Base-by-base conservation (phyloP, 2,888 invertebrate genomes). In the Nemotelus nigrinus region DNA sequence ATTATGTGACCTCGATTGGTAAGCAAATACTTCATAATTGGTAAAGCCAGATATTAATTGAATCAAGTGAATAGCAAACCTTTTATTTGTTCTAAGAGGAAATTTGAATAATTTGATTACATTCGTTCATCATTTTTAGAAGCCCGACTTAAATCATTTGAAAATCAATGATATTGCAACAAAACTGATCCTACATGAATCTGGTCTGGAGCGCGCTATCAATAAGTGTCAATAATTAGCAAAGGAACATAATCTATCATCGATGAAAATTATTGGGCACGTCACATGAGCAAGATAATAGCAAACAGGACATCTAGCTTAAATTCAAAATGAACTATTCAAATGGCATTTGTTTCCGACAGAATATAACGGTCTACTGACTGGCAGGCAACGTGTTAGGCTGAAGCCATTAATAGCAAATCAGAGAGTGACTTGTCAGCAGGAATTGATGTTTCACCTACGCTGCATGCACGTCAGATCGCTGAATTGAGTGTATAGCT, bases 361-460 rank as follows among this genome's bases (percentile, higher is more conserved):
- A 3, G 43, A 55, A 10, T 71, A 39, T 44, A 47, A 65, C 41
- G 65, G 39, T 55, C 55, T n/a, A 39, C 70, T 53, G 70, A 43
- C 53, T 70, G 70, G 70, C 70, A 70, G 70, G 53, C 55, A 70
- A 70, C 70, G 74, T 74, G 74, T 60, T 74, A 76, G 65, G 65
- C 65, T 55, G 64, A 76, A 65, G 65, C 68, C 76, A 77, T 77
- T 77, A 77, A 77, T 77, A 57, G 76, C 68, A 67, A 77, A 77
- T 77, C 76, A 77, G 57, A 68, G 76, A 58, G 48, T 60, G 53
- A 77, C 55, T 65, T 68, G 76, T 68, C 76, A 77, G 68, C 76
- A 67, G 67, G 76, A 77, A 77, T 77, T 77, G 76, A 77, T 77
- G 68, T 68, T 77, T 67, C 57, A 47, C 65, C 58, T 68, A 58